Evolutionary conservation across 1,140 invertebrate species (phyloP), one percentile per base, ranked within the genome.

Genomic region (Dendrolimus kikuchii): DNA sequence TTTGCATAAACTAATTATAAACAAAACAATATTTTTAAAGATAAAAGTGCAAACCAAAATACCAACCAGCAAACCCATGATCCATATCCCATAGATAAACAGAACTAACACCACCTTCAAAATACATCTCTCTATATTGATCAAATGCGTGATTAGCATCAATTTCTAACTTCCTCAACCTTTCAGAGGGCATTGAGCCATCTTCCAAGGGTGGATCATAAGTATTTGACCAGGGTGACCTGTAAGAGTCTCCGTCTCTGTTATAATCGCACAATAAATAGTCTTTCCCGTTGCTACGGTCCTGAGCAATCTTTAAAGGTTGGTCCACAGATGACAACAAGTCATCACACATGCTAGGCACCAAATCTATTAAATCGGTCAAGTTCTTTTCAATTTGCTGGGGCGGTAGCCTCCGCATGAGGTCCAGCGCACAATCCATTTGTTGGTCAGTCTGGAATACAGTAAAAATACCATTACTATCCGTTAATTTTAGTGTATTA

Each of bases 31-130:
- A 23, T 23, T 23, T 23, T 45, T n/a, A 10, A 59, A 38, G 38
- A 52, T 44, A 37, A 40, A 9, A 48, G 42, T 50, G 36, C 41
- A 46, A 38, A 48, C n/a, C 23, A n/a, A 45, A n/a, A 46, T 38
- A 50, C 50, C 47, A 44, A 93, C 92, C 92, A 64, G 98, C 99
- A 91, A 99, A 99, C 4, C 98, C 98, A 88, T 98, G 96, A 77
- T 99, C 98, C 76, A 99, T 91, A 73, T 99, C 98, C 99, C 99
- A 99, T 46, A 99, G 90, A 88, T 99, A 99, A 0, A 99, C 98
- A 6, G 98, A 99, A 0, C 98, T 99, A 0, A 99, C 96, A 8
- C 99, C 98, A 53, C 99, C 99, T 88, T 99, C 99, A 87, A 99
- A 99, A 88, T 99, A 99, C 93, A 99, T 97, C 88, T 99, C 98